These are phyloP conservation scores for Meandrina meandrites DNA, from an alignment of 92 coral and sea anemone species.

Conservation along the genomic window DNA sequence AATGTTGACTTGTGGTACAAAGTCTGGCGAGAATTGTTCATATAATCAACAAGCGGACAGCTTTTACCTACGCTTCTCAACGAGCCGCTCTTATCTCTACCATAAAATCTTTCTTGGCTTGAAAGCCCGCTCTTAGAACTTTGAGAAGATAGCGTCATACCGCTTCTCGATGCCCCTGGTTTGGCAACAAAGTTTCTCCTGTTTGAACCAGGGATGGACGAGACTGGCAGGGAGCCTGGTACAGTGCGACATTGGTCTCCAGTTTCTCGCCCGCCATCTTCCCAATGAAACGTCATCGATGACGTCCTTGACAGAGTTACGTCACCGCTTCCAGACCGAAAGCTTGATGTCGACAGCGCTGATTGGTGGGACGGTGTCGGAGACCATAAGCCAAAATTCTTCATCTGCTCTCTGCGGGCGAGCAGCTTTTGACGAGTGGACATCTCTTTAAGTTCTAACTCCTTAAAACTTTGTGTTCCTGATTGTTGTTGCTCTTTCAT, in stretches of 20 bases:
- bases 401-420: conserved; percentile 49
- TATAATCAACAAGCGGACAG: neutral
- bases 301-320: conserved; percentile 1
- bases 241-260: neutral
- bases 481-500: neutral
- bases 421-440: conserved; percentile 58
- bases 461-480: neutral
- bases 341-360: neutral
- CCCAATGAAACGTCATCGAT: conserved; percentile 16
- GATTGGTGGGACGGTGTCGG: neutral
- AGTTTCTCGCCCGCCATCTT: neutral
- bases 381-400: neutral
- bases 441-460: conserved; percentile 54
- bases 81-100: neutral
- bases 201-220: neutral
- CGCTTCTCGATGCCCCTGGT: neutral
- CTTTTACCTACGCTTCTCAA: neutral
- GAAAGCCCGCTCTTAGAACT: neutral
- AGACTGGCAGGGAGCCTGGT: neutral
- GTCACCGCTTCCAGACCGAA: neutral
- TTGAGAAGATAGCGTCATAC: neutral
- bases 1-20: conserved; percentile 35
- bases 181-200: neutral
- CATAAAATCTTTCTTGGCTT: neutral
- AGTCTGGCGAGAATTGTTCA: conserved; percentile 2